Evolutionary conservation across 2,888 invertebrate species (phyloP).

Genomic region (Bugulina stolonifera): DNA sequence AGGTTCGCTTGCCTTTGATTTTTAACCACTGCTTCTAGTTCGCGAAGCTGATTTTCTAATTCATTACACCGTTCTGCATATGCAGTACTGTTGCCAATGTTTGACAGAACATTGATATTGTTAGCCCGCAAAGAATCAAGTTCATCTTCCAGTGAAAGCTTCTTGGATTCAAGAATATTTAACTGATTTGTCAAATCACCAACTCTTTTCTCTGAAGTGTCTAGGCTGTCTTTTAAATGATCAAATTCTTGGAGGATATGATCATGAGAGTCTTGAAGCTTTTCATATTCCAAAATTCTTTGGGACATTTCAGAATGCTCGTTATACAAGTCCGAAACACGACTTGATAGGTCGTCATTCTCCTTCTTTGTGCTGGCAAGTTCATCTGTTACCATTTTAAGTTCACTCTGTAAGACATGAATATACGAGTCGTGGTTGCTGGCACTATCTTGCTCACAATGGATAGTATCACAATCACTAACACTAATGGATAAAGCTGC

Average conservation of each 20-base stretch:
- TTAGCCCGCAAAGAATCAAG: constrained; percentile 26
- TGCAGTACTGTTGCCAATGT: background rate
- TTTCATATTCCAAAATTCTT: background rate
- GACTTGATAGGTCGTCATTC: background rate
- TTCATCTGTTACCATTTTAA: background rate
- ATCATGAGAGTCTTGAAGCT: background rate
- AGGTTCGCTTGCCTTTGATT: background rate
- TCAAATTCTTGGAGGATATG: background rate
- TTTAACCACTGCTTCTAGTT: background rate
- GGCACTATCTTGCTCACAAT: background rate
- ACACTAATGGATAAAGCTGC: background rate
- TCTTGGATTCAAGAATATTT: constrained; percentile 33
- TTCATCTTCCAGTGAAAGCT: constrained; percentile 32
- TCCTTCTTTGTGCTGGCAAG: background rate
- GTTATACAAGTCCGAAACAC: background rate
- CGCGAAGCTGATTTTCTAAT: background rate
- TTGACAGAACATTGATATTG: background rate
- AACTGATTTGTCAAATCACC: constrained; percentile 32
- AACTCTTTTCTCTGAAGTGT: constrained; percentile 29
- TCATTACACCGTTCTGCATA: background rate
- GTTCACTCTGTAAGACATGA: background rate
- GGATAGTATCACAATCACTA: background rate
- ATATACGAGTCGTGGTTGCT: background rate
- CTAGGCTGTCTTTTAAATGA: background rate
- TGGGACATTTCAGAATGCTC: background rate